Base-by-base conservation (phyloP, 1,140 invertebrate species). In the Heterodera carotae region DNA sequence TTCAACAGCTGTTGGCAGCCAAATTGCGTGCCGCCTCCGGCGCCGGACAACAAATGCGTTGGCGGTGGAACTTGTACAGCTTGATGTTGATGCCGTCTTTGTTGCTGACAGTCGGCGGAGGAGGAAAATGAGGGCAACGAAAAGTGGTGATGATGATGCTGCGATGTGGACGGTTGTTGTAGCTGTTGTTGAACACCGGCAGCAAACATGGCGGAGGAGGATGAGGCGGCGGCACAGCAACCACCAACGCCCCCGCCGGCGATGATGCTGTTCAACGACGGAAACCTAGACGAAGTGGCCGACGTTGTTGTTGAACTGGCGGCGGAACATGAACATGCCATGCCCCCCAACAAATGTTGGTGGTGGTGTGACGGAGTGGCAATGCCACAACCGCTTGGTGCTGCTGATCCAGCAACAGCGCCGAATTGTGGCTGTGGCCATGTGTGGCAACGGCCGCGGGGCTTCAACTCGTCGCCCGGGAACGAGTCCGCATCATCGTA, bases 371-470 rank as follows among this genome's bases (percentile, higher is more conserved):
- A n/a, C n/a, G n/a, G n/a, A n/a, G n/a, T n/a, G n/a, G n/a, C n/a
- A n/a, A n/a, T n/a, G n/a, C n/a, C n/a, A n/a, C n/a, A n/a, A n/a
- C n/a, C n/a, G n/a, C n/a, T n/a, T n/a, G n/a, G 69, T 33, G 43
- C 33, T 71, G 69, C 31, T 71, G 69, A 68, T 75, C 22, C 34
- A 25, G 43, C 34, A 18, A 53, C 34, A 25, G 43, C 34, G 15
- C 79, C 25, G 27, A 29, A 25, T 31, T 43, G 67, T 78, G 77
- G 34, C 48, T 72, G 29, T 81, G 85, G 85, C 85, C 85, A 86
- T 18, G 85, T 86, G 66, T 82, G 78, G 66, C 85, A 86, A 18
- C 85, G 82, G 2, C 69, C 79, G 25, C 85, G 80, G 18, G 80
- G 72, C 78, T 87, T 82, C 62, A 66, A n/a, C 7, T 81, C 75